phyloP scores from a whole-genome alignment of 1,140 invertebrate genomes.

The Mycetomoellerius zeteki region DNA sequence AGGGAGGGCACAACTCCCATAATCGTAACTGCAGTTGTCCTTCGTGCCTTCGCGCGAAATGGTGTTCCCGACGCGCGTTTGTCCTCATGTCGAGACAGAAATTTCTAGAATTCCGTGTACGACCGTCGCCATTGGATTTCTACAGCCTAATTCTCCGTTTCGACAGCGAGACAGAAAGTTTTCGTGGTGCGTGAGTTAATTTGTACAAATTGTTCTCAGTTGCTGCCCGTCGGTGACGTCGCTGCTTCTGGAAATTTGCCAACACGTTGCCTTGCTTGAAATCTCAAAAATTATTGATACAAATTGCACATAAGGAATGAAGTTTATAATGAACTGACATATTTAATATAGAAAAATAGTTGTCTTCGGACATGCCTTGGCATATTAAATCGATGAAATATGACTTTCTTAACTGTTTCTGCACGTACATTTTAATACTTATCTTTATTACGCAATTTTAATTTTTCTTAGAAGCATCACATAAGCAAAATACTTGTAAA shows the following conservation, averaged over 20 bases:
- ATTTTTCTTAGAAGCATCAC: background rate
- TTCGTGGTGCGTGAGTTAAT: conserved; percentile 35
- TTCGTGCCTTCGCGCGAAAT: conserved; percentile 28
- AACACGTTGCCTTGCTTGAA: background rate
- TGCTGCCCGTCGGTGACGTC: background rate
- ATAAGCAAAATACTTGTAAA: conserved; percentile 44
- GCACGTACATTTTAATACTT: background rate
- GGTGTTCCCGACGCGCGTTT: conserved; percentile 6
- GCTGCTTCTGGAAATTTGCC: background rate
- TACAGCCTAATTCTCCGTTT: background rate
- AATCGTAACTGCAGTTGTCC: conserved; percentile 81
- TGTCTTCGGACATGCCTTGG: background rate
- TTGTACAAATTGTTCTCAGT: conserved; percentile 25
- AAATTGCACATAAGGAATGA: background rate
- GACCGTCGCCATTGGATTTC: background rate
- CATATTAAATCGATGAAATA: background rate
- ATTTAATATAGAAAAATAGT: conserved; percentile 1
- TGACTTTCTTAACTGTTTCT: background rate
- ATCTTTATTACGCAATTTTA: background rate
- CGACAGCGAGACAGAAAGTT: conserved; percentile 30
- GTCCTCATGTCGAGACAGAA: conserved; percentile 10
- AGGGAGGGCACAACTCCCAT: conserved; percentile 73
- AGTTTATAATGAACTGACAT: background rate
- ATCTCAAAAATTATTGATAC: background rate
- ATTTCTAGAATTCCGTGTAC: conserved; percentile 42